Conservation (phyloP, 2,113 vertebrate genomes). For the Eolophus roseicapilla region DNA sequence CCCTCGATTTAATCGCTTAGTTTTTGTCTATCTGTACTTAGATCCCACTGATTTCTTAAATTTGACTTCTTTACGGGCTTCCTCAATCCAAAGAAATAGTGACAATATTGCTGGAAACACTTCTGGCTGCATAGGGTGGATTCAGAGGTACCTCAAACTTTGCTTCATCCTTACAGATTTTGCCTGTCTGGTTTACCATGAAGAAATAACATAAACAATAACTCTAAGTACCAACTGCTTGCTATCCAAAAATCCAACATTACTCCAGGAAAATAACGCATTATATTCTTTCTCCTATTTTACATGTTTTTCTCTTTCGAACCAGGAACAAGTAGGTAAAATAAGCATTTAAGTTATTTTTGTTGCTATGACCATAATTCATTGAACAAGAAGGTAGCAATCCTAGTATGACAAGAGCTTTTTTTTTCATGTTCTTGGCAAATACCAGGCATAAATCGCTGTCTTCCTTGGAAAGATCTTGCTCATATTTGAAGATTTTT, state of each 20-base stretch:
- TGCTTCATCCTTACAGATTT: not conserved
- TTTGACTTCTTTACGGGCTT: not conserved
- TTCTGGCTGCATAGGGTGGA: not conserved
- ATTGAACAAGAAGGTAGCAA: not conserved
- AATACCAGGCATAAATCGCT: not conserved
- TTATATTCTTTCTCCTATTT: not conserved
- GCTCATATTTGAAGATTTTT: not conserved
- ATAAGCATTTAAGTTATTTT: not conserved
- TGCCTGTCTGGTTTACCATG: not conserved
- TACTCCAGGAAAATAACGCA: not conserved
- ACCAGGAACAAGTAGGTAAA: not conserved
- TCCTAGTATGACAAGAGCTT: not conserved
- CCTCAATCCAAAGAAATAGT: not conserved
- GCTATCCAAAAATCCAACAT: not conserved
- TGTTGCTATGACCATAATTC: not conserved
- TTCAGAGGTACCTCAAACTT: not conserved
- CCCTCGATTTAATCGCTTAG: fast-evolving
- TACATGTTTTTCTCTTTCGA: not conserved
- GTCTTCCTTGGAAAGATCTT: not conserved
- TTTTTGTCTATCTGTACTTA: not conserved
- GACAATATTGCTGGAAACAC: not conserved
- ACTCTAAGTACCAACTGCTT: not conserved
- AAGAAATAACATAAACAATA: not conserved
- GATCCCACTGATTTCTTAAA: not conserved
- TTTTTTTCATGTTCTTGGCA: not conserved